Base-by-base conservation (phyloP, 2,113 vertebrate genomes). In the Verasper variegatus region DNA sequence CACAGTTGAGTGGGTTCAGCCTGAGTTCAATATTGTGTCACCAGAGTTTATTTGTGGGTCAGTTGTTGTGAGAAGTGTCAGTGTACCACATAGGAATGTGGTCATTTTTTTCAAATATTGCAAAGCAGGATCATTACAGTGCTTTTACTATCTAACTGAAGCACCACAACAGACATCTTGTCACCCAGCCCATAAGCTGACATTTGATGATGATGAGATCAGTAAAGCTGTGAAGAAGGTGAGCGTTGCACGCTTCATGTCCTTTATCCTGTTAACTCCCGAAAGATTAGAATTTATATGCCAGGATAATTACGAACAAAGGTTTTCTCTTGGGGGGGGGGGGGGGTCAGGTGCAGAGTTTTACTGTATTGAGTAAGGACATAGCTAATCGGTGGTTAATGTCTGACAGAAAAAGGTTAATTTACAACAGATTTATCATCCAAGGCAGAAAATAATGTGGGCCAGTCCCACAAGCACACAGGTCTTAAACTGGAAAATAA, bases 1-100 rank as follows among this genome's bases (percentile, higher is more conserved):
- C 13, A 42, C 45, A 49, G 66, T 42, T 69, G 20, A 67, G 3
- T 13, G 58, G 55, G 68, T 69, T 69, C 59, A 68, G 74, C n/a
- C 59, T 3, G n/a, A 68, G 47, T 71, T 81, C 37, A 69, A 9
- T 7, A 21, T 57, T 55, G 45, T 13, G 1, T 85, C 45, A 66
- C 21, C 58, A 40, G 40, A 12, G 31, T 47, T 74, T 74, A 55
- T 40, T 71, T 49, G 15, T 23, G 56, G 27, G 35, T 63, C 17
- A 40, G n/a, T 15, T 47, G 12, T 37, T 37, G 54, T 1, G 7
- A 42, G 9, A 65, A 2, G 67, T 21, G 26, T 72, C 57, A 62
- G 1, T 20, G 40, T 56, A 61, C 37, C 37, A 49, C 23, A 60
- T 1, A 17, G 1, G 2, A 70, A 66, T 60, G n/a, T 1, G 24